These are phyloP conservation scores for Phymastichus coffea DNA, from an alignment of 1,140 invertebrate genomes.

Conservation along the genomic window DNA sequence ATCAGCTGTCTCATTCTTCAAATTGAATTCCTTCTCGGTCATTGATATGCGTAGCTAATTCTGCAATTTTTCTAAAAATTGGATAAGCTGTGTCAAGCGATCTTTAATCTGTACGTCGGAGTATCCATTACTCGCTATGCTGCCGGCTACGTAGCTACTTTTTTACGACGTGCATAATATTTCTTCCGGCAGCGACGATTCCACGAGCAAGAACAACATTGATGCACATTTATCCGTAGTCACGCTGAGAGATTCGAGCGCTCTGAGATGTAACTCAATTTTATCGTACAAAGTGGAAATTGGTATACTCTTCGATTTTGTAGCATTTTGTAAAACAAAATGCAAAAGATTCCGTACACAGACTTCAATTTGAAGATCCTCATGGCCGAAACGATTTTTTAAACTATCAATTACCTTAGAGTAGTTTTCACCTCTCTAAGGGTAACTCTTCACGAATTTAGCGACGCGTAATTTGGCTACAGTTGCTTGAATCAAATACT, in stretches of 20 bases:
- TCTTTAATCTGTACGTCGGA: background rate
- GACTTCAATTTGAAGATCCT: slow-evolving; percentile 35
- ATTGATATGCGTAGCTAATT: slow-evolving; percentile 35
- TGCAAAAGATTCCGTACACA: slow-evolving; percentile 41
- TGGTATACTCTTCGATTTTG: background rate
- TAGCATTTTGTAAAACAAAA: slow-evolving; percentile 23
- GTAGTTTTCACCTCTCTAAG: slow-evolving; percentile 35
- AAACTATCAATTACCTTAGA: slow-evolving; percentile 31
- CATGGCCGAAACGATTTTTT: slow-evolving; percentile 32
- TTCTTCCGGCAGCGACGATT: slow-evolving; percentile 42
- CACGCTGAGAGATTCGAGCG: slow-evolving; percentile 37
- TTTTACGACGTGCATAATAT: slow-evolving; percentile 36
- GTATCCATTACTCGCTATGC: slow-evolving; percentile 15
- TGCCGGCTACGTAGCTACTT: background rate
- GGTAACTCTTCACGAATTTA: slow-evolving; percentile 30
- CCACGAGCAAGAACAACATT: slow-evolving; percentile 40
- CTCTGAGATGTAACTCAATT: slow-evolving; percentile 2
- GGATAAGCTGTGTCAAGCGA: slow-evolving; percentile 29
- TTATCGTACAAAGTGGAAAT: background rate
- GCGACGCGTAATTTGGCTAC: slow-evolving; percentile 2
- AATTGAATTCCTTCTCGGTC: slow-evolving; percentile 24
- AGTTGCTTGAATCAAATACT: background rate
- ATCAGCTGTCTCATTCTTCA: background rate
- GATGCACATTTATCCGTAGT: slow-evolving; percentile 37
- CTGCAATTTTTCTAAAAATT: slow-evolving; percentile 36